Conservation (phyloP, 2,888 invertebrate species). For the Chorisops tibialis region DNA sequence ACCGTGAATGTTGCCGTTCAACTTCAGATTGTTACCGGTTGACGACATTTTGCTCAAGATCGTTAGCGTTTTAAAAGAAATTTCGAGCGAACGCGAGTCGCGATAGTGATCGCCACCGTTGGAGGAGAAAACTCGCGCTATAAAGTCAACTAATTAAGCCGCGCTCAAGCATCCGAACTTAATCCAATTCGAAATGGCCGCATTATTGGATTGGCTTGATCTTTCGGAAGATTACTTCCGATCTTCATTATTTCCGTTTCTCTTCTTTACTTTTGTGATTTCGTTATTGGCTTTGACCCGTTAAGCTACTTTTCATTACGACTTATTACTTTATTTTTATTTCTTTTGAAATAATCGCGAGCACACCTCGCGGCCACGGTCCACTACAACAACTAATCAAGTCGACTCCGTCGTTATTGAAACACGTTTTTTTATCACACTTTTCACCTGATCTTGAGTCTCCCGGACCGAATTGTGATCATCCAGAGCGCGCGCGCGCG, state of each 20-base stretch:
- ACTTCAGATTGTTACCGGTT: slow-evolving; percentile 28
- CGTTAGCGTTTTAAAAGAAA: slow-evolving; percentile 17
- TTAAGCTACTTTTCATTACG: slow-evolving; percentile 26
- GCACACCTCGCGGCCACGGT: not conserved
- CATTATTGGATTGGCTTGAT: not conserved
- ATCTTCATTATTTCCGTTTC: slow-evolving; percentile 4
- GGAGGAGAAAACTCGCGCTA: not conserved
- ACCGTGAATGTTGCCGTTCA: slow-evolving; percentile 31
- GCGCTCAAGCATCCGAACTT: not conserved
- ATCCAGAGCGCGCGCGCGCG: slow-evolving; percentile 1
- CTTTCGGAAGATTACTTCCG: slow-evolving; percentile 7
- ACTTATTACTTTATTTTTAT: too few relatives aligned
- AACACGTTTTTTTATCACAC: slow-evolving; percentile 24
- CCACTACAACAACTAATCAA: not conserved
- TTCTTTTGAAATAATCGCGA: too few relatives aligned
- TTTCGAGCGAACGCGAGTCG: slow-evolving; percentile 15
- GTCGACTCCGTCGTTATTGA: not conserved
- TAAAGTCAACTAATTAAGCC: not conserved
- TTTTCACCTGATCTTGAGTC: slow-evolving; percentile 28
- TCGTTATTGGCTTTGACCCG: slow-evolving; percentile 21
- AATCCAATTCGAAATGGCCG: not conserved
- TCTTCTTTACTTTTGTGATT: not conserved
- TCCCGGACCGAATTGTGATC: not conserved
- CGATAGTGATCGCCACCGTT: not conserved
- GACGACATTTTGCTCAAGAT: slow-evolving; percentile 30